Base-by-base conservation (phyloP, 1,140 invertebrate genomes). In the Caenorhabditis tropicalis region DNA sequence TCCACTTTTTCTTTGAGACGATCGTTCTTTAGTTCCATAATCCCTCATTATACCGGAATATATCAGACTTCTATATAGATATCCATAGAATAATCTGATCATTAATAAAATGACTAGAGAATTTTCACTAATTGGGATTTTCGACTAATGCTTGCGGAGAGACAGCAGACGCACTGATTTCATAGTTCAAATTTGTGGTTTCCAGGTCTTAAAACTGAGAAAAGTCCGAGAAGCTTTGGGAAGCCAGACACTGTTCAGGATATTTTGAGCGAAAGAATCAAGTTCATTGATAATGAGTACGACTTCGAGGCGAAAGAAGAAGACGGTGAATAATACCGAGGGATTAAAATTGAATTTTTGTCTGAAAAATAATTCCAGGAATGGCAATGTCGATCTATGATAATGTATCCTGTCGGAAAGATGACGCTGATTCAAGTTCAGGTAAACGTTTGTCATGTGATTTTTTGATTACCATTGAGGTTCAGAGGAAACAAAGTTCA, bases 401-500 rank as follows among this genome's bases (percentile, higher is more conserved):
- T 46, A 74, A 74, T 27, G 65, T 74, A 43, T 74, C 65, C 36
- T 74, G 65, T 27, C 36, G 65, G 19, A 74, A 43, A 6, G 65
- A 74, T 39, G 65, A 74, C 21, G 65, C n/a, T 1, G 65, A 74
- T 24, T 74, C 65, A 6, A 74, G 65, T 74, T 74, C 65, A 74
- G 65, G 65, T 74, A 74, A 7, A 7, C 21, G 24, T 46, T 3
- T 10, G 10, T 24, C 43, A 1, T 46, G 12, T 19, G n/a, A 36
- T 74, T 33, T 16, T 74, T 19, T 19, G 39, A 6, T 43, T 10
- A 74, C 21, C 24, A 43, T 74, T 3, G 3, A 36, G n/a, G n/a
- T 74, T 24, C 36, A 74, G 65, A 74, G 15, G 65, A 74, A 74
- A 74, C 65, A 39, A 39, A 74, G 36, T 74, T 74, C n/a, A 74